Conservation (phyloP, 2,888 invertebrate genomes). For the Epirrita christyi region DNA sequence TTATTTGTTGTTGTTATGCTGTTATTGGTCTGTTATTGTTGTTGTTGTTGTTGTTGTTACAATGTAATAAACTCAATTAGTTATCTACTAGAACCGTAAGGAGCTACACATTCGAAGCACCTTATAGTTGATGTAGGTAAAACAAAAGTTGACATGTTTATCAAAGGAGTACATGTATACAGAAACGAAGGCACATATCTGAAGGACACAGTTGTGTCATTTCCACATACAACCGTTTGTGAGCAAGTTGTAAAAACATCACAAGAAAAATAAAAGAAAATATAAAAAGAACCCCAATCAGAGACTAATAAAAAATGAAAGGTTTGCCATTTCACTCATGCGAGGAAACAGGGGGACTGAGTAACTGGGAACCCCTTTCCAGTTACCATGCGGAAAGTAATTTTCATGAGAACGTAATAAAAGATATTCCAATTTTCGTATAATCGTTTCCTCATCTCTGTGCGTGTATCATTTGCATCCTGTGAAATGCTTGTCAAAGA, state of each 20-base stretch:
- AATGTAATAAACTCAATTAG: no score
- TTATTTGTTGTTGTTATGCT: no score
- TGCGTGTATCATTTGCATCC: constrained; percentile 19
- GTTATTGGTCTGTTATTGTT: no score
- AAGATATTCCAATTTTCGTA: constrained; percentile 18
- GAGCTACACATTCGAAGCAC: no score
- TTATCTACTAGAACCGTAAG: no score
- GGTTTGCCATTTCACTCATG: constrained; percentile 7
- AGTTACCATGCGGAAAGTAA: constrained; percentile 14
- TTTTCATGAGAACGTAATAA: constrained; percentile 25
- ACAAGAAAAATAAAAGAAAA: background rate
- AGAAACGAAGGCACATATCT: no score
- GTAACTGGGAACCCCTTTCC: background rate
- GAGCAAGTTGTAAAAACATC: background rate
- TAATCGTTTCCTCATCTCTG: constrained; percentile 21
- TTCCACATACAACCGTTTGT: no score
- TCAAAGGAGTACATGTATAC: no score
- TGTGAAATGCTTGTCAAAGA: constrained; percentile 13
- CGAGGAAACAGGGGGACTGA: background rate
- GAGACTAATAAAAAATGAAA: background rate
- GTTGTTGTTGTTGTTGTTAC: no score
- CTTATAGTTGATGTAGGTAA: no score
- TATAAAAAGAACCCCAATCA: background rate
- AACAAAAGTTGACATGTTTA: no score
- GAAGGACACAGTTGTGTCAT: no score